Percentiles rank a stretch among this genome's conserved stretches.
Evolutionary conservation across 1,140 invertebrate species (phyloP).

Genomic region (Trichonephila inaurata): DNA sequence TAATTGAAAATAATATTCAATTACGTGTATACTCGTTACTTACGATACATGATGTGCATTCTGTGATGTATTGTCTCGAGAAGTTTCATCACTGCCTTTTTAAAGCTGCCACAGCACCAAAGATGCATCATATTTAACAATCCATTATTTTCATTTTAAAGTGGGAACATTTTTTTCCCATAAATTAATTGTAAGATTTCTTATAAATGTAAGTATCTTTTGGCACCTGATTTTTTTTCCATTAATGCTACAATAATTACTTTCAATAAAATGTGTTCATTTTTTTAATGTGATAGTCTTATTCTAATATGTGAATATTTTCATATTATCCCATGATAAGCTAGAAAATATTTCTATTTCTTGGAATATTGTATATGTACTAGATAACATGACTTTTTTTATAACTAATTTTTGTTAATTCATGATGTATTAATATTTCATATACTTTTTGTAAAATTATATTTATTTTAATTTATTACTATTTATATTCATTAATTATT

Average conservation of each 20-base stretch:
- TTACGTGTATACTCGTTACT: too few species aligned
- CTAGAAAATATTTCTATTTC: not conserved
- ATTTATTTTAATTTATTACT: conserved; percentile 31
- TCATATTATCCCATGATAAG: not conserved
- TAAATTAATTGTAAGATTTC: not conserved
- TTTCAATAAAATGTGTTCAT: not conserved
- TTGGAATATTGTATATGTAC: not conserved
- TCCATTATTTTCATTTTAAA: not conserved
- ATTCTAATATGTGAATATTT: not conserved
- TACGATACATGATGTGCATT: not conserved
- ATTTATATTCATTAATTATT: conserved; percentile 23
- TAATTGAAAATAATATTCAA: too few species aligned
- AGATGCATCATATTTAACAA: not conserved
- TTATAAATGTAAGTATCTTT: not conserved
- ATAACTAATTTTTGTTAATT: conserved; percentile 12
- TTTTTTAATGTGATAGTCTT: conserved; percentile 9
- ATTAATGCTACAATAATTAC: not conserved
- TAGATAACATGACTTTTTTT: not conserved
- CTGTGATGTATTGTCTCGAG: not conserved
- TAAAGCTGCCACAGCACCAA: conserved; percentile 17
- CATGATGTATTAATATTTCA: conserved; percentile 26
- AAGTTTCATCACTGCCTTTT: not conserved
- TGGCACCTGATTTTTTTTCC: not conserved
- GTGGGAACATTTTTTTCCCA: not conserved
- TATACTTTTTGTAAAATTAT: conserved; percentile 16